phyloP scores from a whole-genome alignment of 37 sponge, comb jelly and placozoan genomes.

The Axinella damicornis region DNA sequence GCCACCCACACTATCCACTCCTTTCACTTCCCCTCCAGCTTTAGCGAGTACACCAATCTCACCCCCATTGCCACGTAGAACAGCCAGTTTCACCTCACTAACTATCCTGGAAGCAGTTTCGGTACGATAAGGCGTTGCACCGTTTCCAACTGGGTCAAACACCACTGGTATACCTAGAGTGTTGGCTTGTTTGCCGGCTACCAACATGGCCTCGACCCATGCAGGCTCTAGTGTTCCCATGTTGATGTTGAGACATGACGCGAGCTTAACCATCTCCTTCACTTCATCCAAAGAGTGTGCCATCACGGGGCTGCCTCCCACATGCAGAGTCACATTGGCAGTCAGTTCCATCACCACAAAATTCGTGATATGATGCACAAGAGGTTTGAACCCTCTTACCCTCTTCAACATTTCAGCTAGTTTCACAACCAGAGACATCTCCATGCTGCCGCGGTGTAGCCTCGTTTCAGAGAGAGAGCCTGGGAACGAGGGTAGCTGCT shows the following conservation, averaged over 20 bases:
- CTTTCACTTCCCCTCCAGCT: slow-evolving; percentile 13
- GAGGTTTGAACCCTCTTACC: no score
- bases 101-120: slow-evolving; percentile 5
- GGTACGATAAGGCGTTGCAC: slow-evolving; percentile 17
- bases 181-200: slow-evolving; percentile 21
- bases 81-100: slow-evolving; percentile 3
- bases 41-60: slow-evolving; percentile 20
- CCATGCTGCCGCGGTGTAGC: no score
- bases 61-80: slow-evolving; percentile 21
- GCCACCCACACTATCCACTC: slow-evolving; percentile 10
- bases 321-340: slow-evolving; percentile 15
- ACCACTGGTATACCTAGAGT: slow-evolving; percentile 1
- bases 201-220: slow-evolving; percentile 15
- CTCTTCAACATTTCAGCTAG: no score
- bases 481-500: no score
- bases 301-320: slow-evolving; percentile 25
- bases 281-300: slow-evolving; percentile 18
- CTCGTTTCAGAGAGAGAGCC: no score
- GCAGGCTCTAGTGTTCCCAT: slow-evolving; percentile 29
- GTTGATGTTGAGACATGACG: slow-evolving; percentile 20
- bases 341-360: slow-evolving; percentile 22
- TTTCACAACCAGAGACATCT: no score
- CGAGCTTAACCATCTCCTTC: slow-evolving; percentile 13
- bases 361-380: slow-evolving; percentile 14
- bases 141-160: slow-evolving; percentile 27